These are phyloP conservation scores for Hippopotamyrus pictus DNA, from an alignment of 2,797 vertebrate genomes.

Conservation along the genomic window DNA sequence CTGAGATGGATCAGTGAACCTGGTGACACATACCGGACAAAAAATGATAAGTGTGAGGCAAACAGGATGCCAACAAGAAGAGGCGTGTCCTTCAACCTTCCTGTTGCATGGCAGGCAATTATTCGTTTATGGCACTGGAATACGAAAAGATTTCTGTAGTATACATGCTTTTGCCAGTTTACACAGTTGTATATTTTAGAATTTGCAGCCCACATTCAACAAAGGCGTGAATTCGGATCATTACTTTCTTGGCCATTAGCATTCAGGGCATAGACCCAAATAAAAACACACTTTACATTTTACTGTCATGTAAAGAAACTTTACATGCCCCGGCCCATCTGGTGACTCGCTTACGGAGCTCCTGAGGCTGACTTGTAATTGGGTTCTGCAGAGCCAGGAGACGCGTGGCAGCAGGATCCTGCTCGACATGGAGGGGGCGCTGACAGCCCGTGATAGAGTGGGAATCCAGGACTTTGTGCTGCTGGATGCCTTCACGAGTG, in stretches of 20 bases:
- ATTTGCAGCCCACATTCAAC: not conserved
- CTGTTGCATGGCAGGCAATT: not conserved
- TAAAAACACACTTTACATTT: not conserved
- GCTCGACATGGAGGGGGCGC: slow-evolving; percentile 79
- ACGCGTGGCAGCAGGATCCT: slow-evolving; percentile 65
- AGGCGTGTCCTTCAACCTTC: not conserved
- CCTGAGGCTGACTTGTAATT: slow-evolving; percentile 8
- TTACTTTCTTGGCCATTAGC: not conserved
- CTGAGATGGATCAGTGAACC: not conserved
- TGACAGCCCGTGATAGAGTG: slow-evolving; percentile 84
- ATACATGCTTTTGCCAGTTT: not conserved
- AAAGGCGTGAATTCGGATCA: not conserved
- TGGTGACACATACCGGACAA: not conserved
- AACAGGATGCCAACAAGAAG: slow-evolving; percentile 29
- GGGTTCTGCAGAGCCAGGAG: slow-evolving; percentile 62
- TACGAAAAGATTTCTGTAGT: not conserved
- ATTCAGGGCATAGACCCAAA: not conserved
- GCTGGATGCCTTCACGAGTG: slow-evolving; percentile 83
- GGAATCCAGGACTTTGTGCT: slow-evolving; percentile 95
- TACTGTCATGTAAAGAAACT: not conserved
- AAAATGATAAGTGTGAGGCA: slow-evolving; percentile 29
- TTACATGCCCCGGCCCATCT: not conserved
- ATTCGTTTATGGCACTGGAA: not conserved
- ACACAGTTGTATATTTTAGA: not conserved
- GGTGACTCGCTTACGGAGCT: not conserved